These are phyloP conservation scores for Electrona antarctica DNA, from an alignment of 2,113 vertebrate genomes.

Conservation along the genomic window DNA sequence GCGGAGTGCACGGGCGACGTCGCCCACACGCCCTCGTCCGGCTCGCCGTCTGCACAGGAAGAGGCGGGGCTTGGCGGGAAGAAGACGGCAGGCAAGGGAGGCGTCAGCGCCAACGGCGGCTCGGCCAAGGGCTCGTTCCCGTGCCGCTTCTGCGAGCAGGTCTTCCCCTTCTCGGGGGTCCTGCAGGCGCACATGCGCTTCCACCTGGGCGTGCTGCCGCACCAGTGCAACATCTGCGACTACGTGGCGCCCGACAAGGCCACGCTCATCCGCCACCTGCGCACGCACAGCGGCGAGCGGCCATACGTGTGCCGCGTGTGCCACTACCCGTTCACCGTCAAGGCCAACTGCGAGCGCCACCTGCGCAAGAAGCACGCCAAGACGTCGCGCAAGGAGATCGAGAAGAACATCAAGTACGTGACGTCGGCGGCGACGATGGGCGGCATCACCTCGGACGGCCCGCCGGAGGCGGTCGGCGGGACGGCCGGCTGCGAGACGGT, in stretches of 20 bases:
- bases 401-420: conserved; percentile 96
- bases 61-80: conserved; percentile 75
- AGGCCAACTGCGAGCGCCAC: conserved; percentile 98
- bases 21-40: conserved; percentile 79
- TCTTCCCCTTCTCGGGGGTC: conserved; percentile 90
- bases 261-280: conserved; percentile 93
- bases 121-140: conserved; percentile 87
- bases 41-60: conserved; percentile 82
- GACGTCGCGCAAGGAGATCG: conserved; percentile 93
- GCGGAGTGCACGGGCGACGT: conserved; percentile 83
- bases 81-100: conserved; percentile 80
- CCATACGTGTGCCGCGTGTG: conserved; percentile 98
- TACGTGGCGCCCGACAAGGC: conserved; percentile 96
- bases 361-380: conserved; percentile 97
- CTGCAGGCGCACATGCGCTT: conserved; percentile 93
- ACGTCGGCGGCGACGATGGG: conserved; percentile 75
- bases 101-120: conserved; percentile 72
- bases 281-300: conserved; percentile 95
- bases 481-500: conserved; percentile 78
- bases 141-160: conserved; percentile 94
- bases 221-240: conserved; percentile 97
- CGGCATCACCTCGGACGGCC: conserved; percentile 15
- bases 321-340: conserved; percentile 97
- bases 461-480: conserved; percentile 73
- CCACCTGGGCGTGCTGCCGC: conserved; percentile 91